phyloP scores from a whole-genome alignment of 2,113 vertebrate genomes.

The cat (Felis catus) region F.catus_Fca126_mat1.0 CM031413.1:147889001-147889500 shows the following conservation, averaged over 20 bases:
- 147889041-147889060: neutral
- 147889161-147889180: no score
- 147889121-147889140: neutral
- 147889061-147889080: neutral
- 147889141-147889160: neutral
- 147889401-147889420: neutral
- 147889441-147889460: neutral
- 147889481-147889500: neutral
- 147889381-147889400: neutral
- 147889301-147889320: neutral
- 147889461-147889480: neutral
- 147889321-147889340: neutral
- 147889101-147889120: neutral
- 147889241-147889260: neutral
- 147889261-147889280: rapidly evolving
- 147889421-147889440: neutral
- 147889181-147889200: neutral
- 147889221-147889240: neutral
- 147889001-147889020: no score
- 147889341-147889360: no score
- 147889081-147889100: neutral
- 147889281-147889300: neutral
- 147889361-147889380: neutral
- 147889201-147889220: neutral
- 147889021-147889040: no score